These are phyloP conservation scores for Palaemon carinicauda DNA, from an alignment of 1,140 invertebrate species.

Conservation along the genomic window DNA sequence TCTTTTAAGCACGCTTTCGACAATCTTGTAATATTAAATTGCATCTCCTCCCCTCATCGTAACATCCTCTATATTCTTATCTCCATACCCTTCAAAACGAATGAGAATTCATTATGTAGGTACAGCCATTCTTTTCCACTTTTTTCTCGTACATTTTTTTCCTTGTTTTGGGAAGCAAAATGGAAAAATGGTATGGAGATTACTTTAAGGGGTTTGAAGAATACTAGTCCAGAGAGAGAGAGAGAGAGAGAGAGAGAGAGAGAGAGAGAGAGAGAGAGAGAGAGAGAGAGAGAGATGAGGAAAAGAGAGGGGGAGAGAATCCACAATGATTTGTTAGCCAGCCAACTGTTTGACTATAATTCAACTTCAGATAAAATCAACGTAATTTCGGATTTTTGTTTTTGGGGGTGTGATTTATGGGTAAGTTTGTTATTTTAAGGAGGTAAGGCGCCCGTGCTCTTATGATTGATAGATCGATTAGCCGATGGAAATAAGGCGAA, in stretches of 20 bases:
- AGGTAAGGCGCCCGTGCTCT: background rate
- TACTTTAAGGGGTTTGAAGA: too few relatives aligned
- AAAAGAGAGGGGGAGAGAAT: background rate
- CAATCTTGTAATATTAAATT: too few relatives aligned
- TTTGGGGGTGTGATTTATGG: background rate
- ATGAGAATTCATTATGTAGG: background rate
- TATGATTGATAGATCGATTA: conserved; percentile 32
- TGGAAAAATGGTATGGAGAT: too few relatives aligned
- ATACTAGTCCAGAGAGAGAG: background rate
- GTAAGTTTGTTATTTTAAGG: background rate
- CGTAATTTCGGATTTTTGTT: conserved; percentile 42
- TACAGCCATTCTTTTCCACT: background rate
- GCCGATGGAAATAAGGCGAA: too few relatives aligned
- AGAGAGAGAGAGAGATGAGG: background rate
- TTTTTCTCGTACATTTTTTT: too few relatives aligned
- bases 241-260: background rate
- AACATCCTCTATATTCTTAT: too few relatives aligned
- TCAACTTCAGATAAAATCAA: conserved; percentile 41
- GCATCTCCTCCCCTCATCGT: too few relatives aligned
- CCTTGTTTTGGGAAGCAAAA: too few relatives aligned
- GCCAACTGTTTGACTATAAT: conserved; percentile 28
- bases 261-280: background rate
- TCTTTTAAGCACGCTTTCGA: too few relatives aligned
- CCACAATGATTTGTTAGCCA: conserved; percentile 19
- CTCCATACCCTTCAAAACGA: background rate